Conservation (phyloP, 2,888 invertebrate species). For the Acrobasis consociella region DNA sequence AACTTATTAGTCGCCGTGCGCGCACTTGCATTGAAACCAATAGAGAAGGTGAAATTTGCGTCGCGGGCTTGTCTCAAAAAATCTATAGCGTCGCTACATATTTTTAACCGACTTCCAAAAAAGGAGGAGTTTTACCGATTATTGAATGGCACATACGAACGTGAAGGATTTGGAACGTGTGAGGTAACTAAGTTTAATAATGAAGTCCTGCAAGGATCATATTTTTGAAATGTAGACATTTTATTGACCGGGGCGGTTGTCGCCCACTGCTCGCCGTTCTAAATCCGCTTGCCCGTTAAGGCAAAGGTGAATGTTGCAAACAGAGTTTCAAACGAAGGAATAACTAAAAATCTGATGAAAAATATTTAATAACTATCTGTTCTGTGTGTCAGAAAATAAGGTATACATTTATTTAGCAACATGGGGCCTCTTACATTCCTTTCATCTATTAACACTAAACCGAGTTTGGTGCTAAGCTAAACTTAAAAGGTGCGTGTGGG, state of each 20-base stretch:
- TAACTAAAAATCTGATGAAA: slow-evolving; percentile 28
- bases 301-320: slow-evolving; percentile 81
- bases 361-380: slow-evolving; percentile 4
- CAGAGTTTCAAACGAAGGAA: slow-evolving; percentile 45
- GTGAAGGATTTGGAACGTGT: too few species aligned
- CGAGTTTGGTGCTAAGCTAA: slow-evolving; percentile 62
- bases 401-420: slow-evolving; percentile 12
- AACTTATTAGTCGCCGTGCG: too few species aligned
- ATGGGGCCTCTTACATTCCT: slow-evolving; percentile 9
- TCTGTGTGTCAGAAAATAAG: not conserved
- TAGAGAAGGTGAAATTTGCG: too few species aligned
- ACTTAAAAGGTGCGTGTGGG: slow-evolving; percentile 77
- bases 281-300: slow-evolving; percentile 80
- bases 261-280: slow-evolving; percentile 74
- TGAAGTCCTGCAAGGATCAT: not conserved
- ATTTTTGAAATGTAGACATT: slow-evolving; percentile 34
- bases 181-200: too few species aligned
- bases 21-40: too few species aligned
- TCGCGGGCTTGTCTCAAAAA: too few species aligned
- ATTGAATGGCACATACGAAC: too few species aligned
- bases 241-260: slow-evolving; percentile 51
- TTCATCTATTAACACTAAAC: slow-evolving; percentile 24
- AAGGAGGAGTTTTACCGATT: too few species aligned
- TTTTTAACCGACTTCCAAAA: too few species aligned
- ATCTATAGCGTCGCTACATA: too few species aligned